Base-by-base conservation (phyloP, 2,113 vertebrate species). In the Carlito syrichta region DNA sequence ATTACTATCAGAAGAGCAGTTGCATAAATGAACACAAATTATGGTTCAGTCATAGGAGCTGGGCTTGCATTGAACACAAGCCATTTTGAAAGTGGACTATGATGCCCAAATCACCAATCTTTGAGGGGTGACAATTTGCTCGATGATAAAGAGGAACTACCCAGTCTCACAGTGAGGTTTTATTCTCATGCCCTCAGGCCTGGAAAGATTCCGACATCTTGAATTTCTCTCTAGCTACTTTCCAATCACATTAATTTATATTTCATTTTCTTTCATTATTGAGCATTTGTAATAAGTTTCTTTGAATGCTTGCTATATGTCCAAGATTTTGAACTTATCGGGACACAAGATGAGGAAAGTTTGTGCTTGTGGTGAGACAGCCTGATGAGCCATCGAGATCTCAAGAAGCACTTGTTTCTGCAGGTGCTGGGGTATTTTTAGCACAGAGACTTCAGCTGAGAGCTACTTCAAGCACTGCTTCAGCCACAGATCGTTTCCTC, bases 111-210 rank as follows among this genome's bases (percentile, higher is more conserved):
- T 40, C n/a, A n/a, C 11, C n/a, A 0, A 13, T 6, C 38, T 66
- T 50, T 38, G 12, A 48, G 7, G 22, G 3, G 10, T 2, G 8
- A 22, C 5, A 58, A 14, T 30, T 38, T 32, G 25, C 20, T 77
- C 35, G 9, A 4, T 6, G 6, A 10, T 35, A 16, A 45, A 25
- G 27, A 85, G 22, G 8, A 17, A 8, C 20, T 43, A 23, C 6
- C 19, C 43, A 16, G 3, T 58, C 22, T 63, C 16, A 2, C 6
- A 38, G 2, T 25, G 27, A 27, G 35, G 32, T 68, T 74, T 56
- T 16, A 14, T 3, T 19, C 1, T 3, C 30, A 1, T 22, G 9
- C 38, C 14, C 17, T 17, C 5, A 16, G 17, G 13, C 0, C 22
- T 8, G 11, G 9, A 27, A 48, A 86, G 11, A 32, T 45, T 35